Evolutionary conservation across 2,797 vertebrate species (phyloP).

Genomic region (Danio tinwini): DNA sequence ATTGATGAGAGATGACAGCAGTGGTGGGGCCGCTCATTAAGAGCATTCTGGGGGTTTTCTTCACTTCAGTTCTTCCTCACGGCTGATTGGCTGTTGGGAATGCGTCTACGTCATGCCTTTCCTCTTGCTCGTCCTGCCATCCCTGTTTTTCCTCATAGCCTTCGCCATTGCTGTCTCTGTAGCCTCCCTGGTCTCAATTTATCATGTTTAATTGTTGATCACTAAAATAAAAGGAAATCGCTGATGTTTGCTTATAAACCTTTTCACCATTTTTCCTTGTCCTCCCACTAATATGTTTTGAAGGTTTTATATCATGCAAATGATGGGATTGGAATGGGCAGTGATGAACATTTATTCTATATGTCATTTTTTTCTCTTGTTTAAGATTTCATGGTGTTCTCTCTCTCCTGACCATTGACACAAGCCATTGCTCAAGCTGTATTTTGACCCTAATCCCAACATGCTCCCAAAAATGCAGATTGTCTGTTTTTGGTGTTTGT

Average conservation of each 20-base stretch:
- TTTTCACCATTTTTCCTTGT: background rate
- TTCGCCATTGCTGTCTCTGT: slow-evolving; percentile 12
- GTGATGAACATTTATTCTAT: background rate
- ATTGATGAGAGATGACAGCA: slow-evolving; percentile 26
- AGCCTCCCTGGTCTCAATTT: background rate
- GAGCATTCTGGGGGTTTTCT: slow-evolving; percentile 47
- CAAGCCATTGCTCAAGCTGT: background rate
- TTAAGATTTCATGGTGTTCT: background rate
- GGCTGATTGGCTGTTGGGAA: slow-evolving; percentile 77
- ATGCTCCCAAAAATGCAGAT: slow-evolving; percentile 2
- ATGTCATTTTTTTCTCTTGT: background rate
- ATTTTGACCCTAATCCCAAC: slow-evolving; percentile 9
- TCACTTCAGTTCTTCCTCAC: slow-evolving; percentile 61
- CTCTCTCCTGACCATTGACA: background rate
- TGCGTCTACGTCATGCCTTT: slow-evolving; percentile 69
- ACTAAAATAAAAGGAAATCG: background rate
- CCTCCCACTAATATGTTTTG: background rate
- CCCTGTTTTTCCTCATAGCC: slow-evolving; percentile 5
- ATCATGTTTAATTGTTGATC: slow-evolving; percentile 34
- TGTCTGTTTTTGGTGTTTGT: slow-evolving; percentile 28
- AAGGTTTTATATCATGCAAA: slow-evolving; percentile 15
- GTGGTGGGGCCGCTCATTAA: slow-evolving; percentile 57
- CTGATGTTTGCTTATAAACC: background rate
- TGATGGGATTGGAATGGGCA: background rate
- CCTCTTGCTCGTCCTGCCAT: background rate